Evolutionary conservation across 2,888 invertebrate genomes (phyloP).

Genomic region (Neoitamus cyanurus): DNA sequence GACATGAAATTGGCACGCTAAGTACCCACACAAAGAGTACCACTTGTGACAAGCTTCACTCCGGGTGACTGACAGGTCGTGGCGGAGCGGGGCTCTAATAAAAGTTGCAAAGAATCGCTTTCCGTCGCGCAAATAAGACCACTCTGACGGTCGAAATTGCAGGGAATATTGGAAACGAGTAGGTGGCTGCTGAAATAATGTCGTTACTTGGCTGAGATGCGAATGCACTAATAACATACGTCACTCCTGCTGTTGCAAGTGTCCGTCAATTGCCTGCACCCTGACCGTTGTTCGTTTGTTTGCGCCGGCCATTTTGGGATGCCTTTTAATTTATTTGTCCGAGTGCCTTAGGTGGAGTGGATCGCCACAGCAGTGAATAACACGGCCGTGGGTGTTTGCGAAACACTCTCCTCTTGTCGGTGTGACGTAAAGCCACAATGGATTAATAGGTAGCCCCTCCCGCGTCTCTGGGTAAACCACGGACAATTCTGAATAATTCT

Average conservation of each 20-base stretch:
- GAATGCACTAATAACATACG: not conserved
- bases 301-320: not conserved
- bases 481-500: not conserved
- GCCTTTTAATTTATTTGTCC: not conserved
- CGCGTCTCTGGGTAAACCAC: not conserved
- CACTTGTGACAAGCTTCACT: not conserved
- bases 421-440: not conserved
- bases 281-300: not conserved
- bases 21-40: not conserved
- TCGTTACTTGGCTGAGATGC: no score
- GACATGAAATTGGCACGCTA: constrained; percentile 1
- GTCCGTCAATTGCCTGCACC: not conserved
- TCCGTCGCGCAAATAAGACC: not conserved
- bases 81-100: not conserved
- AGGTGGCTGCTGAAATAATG: not conserved
- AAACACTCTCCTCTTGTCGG: not conserved
- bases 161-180: not conserved
- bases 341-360: not conserved
- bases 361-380: not conserved
- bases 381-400: not conserved
- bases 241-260: not conserved
- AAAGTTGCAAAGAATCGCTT: not conserved
- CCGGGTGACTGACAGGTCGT: not conserved
- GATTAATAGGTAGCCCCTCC: not conserved
- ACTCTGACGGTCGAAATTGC: not conserved